phyloP scores from a whole-genome alignment of 2,888 invertebrate species.

The Phengaris arion region DNA sequence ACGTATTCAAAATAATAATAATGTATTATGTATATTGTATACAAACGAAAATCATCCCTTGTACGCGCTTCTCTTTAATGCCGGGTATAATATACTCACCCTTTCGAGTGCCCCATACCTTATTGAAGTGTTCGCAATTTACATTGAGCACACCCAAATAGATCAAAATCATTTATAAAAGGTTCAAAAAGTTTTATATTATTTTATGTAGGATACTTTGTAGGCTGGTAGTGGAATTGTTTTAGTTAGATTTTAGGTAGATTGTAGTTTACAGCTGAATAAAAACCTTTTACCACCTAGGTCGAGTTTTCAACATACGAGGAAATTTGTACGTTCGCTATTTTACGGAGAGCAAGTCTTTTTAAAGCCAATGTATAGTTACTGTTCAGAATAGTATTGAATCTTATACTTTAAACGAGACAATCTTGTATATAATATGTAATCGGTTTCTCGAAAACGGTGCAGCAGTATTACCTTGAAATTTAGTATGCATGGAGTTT shows the following conservation, averaged over 20 bases:
- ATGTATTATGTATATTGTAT: background rate
- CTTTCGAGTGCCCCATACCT: conserved; percentile 21
- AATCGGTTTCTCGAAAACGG: too few relatives aligned
- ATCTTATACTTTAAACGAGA: too few relatives aligned
- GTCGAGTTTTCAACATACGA: too few relatives aligned
- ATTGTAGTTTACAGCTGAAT: too few relatives aligned
- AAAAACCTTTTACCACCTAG: background rate
- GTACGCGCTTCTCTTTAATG: conserved; percentile 15
- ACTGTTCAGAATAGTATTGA: too few relatives aligned
- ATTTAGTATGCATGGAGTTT: too few relatives aligned
- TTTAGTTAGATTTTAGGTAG: too few relatives aligned
- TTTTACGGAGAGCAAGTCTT: too few relatives aligned
- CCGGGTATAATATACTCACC: conserved; percentile 18
- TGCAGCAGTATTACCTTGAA: too few relatives aligned
- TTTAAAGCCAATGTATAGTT: too few relatives aligned
- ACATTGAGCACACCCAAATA: conserved; percentile 9
- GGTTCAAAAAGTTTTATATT: background rate
- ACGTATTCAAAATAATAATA: background rate
- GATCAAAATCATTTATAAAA: background rate
- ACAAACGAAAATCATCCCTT: conserved; percentile 14
- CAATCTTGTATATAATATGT: too few relatives aligned
- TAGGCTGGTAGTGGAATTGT: background rate
- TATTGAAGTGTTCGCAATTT: conserved; percentile 23
- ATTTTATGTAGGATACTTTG: background rate
- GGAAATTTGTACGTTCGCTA: too few relatives aligned